Percentiles rank a stretch among this genome's conserved stretches.
Evolutionary conservation across 2,797 vertebrate genomes (phyloP).

Genomic region (Sebastes kiyomatsui): DNA sequence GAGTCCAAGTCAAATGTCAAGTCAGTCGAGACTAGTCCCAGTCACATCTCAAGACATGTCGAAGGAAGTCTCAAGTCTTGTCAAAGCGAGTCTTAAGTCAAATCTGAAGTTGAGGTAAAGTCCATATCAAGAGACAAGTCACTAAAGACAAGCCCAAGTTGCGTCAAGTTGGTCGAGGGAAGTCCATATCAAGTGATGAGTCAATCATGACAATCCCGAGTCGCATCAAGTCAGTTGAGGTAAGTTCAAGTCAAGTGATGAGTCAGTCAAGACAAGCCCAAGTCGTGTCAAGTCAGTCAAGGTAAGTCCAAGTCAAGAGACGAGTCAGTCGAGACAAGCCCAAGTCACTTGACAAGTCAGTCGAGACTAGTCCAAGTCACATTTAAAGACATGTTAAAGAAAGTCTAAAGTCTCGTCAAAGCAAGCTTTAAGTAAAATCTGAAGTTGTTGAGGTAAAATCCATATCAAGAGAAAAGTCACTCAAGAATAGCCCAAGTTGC

Average conservation of each 20-base stretch:
- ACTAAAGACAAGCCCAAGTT: background rate
- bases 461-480: too few species aligned
- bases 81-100: too few species aligned
- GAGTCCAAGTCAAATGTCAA: background rate
- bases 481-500: background rate
- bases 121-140: background rate
- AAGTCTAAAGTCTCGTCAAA: too few species aligned
- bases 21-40: background rate
- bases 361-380: background rate
- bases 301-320: too few species aligned
- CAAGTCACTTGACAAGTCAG: background rate
- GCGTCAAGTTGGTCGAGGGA: background rate
- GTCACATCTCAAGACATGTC: background rate
- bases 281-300: too few species aligned
- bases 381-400: background rate
- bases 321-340: background rate
- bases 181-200: background rate
- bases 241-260: background rate
- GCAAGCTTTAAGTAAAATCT: too few species aligned
- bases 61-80: background rate
- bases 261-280: too few species aligned
- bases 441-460: too few species aligned
- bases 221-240: background rate
- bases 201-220: background rate
- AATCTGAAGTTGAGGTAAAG: too few species aligned